Evolutionary conservation across 2,113 vertebrate genomes (phyloP).

Genomic region (Stigmatopora nigra): DNA sequence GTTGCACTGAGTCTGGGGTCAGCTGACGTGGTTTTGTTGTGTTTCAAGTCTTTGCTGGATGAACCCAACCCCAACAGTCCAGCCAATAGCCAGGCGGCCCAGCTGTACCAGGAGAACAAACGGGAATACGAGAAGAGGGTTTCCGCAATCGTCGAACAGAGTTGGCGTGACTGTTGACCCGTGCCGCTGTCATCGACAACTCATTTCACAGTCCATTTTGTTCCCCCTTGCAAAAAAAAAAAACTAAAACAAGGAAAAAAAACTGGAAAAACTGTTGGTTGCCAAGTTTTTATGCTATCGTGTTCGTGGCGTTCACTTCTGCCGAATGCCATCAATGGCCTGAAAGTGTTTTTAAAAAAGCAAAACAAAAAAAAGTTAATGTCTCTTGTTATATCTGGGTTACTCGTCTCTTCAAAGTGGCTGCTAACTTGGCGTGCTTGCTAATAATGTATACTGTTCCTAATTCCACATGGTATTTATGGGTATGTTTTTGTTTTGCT

Average conservation of each 20-base stretch:
- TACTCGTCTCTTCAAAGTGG: slow-evolving; percentile 67
- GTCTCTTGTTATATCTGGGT: slow-evolving; percentile 86
- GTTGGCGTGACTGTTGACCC: slow-evolving; percentile 98
- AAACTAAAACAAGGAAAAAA: too few species aligned
- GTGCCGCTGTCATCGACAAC: slow-evolving; percentile 65
- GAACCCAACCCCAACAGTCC: slow-evolving; percentile 98
- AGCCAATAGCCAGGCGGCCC: slow-evolving; percentile 97
- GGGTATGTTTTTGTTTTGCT: slow-evolving; percentile 32
- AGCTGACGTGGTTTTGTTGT: slow-evolving; percentile 15
- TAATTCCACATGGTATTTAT: slow-evolving; percentile 32
- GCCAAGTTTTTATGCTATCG: slow-evolving; percentile 79
- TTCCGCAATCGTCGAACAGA: slow-evolving; percentile 99
- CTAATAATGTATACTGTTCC: slow-evolving; percentile 18
- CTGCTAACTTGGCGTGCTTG: slow-evolving; percentile 39
- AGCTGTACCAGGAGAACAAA: slow-evolving; percentile 99
- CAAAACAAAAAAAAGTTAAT: slow-evolving; percentile 75
- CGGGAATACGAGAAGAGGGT: slow-evolving; percentile 97
- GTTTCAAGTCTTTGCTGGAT: slow-evolving; percentile 89
- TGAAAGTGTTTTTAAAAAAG: slow-evolving; percentile 68
- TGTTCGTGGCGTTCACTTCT: slow-evolving; percentile 73
- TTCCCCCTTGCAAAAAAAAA: slow-evolving; percentile 67
- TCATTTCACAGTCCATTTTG: slow-evolving; percentile 61
- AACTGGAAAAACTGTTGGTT: slow-evolving; percentile 72
- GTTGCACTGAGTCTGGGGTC: neutral
- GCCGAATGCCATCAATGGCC: slow-evolving; percentile 76